Base-by-base conservation (phyloP, 2,888 invertebrate genomes). In the Calephelis perditalis region DNA sequence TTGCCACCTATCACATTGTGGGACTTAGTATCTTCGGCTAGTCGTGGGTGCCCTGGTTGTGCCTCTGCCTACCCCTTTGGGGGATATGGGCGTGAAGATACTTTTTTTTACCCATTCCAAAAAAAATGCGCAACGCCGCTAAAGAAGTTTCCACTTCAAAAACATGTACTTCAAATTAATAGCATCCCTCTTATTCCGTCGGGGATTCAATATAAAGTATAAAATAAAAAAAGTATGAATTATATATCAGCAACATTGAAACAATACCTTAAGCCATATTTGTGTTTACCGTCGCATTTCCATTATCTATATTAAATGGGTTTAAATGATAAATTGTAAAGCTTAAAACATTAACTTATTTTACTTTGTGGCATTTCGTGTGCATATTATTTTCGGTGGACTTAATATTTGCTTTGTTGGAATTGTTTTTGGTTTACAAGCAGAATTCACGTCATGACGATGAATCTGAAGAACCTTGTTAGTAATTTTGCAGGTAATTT, bases 261-360 rank as follows among this genome's bases (percentile, higher is more conserved):
- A 47, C 47, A n/a, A 8, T 7, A 47, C 15, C 49, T 49, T 49
- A 49, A 49, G 49, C 49, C 26, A 7, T 49, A 26, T 49, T 49
- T 49, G 49, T 49, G 49, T 49, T 49, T 49, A 26, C 49, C 49
- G 49, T 49, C 26, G 49, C 49, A 49, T 49, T 15, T 26, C 49
- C 49, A 49, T 49, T 49, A 49, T 49, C 49, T 49, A 49, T 49
- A 49, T 49, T 49, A 15, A 49, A 49, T 49, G 49, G 49, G 49
- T 49, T 49, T 49, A 49, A 49, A 49, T 49, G 49, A 49, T 49
- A 49, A 49, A 49, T 49, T 26, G 26, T 49, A 49, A 12, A 7
- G 49, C 49, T 49, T 49, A 49, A 46, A 49, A 49, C 49, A 49
- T 49, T 49, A 49, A 49, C 49, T 49, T 49, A 49, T 49, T 49